Evolutionary conservation across 2,797 vertebrate species (phyloP), one percentile per base, ranked within the genome.

Genomic region (Premnoplex brunnescens): DNA sequence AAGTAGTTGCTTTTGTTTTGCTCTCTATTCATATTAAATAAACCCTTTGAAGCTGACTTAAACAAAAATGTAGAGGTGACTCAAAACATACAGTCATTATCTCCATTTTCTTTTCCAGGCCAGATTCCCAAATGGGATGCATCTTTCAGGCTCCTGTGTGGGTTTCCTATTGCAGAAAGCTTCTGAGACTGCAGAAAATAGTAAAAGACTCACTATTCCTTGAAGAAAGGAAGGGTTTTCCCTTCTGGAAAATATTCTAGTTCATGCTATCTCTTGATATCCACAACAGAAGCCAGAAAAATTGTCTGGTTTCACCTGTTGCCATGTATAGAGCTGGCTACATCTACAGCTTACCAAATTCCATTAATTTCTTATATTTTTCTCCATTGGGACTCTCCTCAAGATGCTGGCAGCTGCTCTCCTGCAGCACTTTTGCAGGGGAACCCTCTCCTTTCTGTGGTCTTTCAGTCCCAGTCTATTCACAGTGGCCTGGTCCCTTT

Each of bases 1-100:
- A 48, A 66, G 44, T 54, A 75, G 55, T 36, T 94, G 81, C 37
- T 84, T 93, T 91, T 92, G 73, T 84, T 93, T 66, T 80, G 64
- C 54, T 85, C 44, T 72, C 59, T 59, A 6, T 76, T 94, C 69
- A 41, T 34, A 62, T 32, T 59, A 73, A 93, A 73, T 75, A 34
- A 59, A 73, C 41, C 26, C 16, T 95, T 91, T 86, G 66, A 89
- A 96, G 39, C 9, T 3, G 81, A 86, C 59, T 85, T 88, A 59
- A 92, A 68, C 72, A 54, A 32, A 66, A 80, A 49, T 19, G n/a
- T 39, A 72, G 54, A 77, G 60, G 68, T 68, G 23, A 83, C 68
- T 95, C 63, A 58, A 67, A 77, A 68, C 46, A 68, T 68, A 59
- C 19, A 37, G 9, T 36, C 82, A 39, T 76, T 95, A 88, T 49